These are phyloP conservation scores for Hemichromis elongatus DNA, from an alignment of 2,113 vertebrate species.

Conservation along the genomic window DNA sequence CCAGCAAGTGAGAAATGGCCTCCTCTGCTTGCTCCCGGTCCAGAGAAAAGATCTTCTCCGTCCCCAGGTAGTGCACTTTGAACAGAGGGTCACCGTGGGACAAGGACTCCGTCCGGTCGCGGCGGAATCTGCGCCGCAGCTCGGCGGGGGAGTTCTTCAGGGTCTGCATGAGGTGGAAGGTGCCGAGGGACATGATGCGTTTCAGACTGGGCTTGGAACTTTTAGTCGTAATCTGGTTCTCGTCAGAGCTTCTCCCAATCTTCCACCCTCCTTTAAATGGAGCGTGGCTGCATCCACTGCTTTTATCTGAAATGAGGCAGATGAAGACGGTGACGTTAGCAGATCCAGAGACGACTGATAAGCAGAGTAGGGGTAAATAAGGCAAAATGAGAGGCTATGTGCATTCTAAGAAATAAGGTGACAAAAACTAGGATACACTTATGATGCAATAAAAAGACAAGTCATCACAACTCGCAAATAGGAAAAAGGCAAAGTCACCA, in stretches of 20 bases:
- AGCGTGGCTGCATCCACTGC: constrained; percentile 43
- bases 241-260: not conserved
- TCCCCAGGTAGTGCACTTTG: constrained; percentile 78
- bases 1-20: constrained; percentile 70
- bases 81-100: constrained; percentile 80
- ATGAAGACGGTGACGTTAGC: not conserved
- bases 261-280: constrained; percentile 12
- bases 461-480: not conserved
- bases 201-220: not conserved
- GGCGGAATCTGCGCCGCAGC: constrained; percentile 70
- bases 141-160: constrained; percentile 76
- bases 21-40: constrained; percentile 75
- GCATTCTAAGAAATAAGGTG: not conserved
- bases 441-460: not conserved
- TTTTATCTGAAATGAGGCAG: constrained; percentile 40
- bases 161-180: constrained; percentile 76
- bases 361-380: not conserved
- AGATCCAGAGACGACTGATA: not conserved
- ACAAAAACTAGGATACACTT: not conserved
- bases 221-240: not conserved
- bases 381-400: not conserved
- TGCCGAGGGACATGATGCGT: constrained; percentile 65
- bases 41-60: constrained; percentile 78
- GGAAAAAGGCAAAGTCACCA: constrained; percentile 2
- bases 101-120: constrained; percentile 72